A percentile compares a stretch with the other conserved stretches of the same genome.
These are phyloP conservation scores for Drosophila nigrodunni DNA, from an alignment of 1,140 invertebrate genomes.

Conservation along the genomic window DNA sequence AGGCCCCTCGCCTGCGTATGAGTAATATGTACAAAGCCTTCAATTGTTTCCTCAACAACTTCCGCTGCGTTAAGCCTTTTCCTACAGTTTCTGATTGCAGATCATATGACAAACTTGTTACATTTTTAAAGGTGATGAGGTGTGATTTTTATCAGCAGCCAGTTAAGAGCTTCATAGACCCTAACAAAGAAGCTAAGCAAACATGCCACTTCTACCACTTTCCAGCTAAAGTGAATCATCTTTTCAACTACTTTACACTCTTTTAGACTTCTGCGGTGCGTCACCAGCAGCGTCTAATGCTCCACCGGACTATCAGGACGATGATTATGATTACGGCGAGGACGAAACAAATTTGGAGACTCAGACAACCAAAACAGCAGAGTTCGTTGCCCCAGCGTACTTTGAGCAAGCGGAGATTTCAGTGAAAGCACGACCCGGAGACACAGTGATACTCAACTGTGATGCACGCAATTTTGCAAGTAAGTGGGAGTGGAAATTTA, in stretches of 20 bases:
- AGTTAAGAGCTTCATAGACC: constrained; percentile 43
- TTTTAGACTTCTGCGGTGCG: constrained; percentile 40
- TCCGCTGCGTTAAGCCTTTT: constrained; percentile 6
- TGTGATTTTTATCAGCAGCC: constrained; percentile 69
- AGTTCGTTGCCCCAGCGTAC: constrained; percentile 46
- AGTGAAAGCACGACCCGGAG: constrained; percentile 56
- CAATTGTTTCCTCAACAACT: neutral
- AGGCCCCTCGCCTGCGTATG: no score
- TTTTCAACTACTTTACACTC: neutral
- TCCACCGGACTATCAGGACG: constrained; percentile 43
- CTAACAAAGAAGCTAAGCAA: constrained; percentile 26
- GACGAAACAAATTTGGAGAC: constrained; percentile 23
- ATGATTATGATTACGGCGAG: constrained; percentile 61
- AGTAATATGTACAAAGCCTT: neutral
- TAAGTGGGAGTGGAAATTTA: constrained; percentile 22
- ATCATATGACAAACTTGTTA: constrained; percentile 28
- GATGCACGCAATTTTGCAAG: constrained; percentile 69
- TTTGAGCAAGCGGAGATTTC: constrained; percentile 60
- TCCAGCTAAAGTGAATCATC: constrained; percentile 7
- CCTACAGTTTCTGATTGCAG: neutral
- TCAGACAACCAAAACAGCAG: neutral
- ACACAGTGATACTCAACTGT: constrained; percentile 70
- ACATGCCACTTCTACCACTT: constrained; percentile 14
- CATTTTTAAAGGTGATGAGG: constrained; percentile 22
- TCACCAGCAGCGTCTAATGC: constrained; percentile 28